phyloP scores from a whole-genome alignment of 64 coral and sea anemone species.

The Astreopora myriophthalma region DNA sequence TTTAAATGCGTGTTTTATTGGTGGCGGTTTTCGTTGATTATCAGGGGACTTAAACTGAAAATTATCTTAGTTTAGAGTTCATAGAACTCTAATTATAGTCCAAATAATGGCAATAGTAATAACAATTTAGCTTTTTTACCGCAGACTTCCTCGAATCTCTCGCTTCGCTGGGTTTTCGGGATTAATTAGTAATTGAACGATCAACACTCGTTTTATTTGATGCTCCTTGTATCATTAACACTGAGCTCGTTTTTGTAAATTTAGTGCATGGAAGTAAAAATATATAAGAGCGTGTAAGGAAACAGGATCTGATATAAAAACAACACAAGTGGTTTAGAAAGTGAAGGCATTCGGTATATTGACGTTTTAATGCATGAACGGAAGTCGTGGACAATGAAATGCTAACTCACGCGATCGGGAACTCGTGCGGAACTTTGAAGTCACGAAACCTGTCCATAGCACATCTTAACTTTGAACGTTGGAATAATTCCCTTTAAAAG shows the following conservation, averaged over 20 bases:
- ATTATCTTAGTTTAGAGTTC: background rate
- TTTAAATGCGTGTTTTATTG: background rate
- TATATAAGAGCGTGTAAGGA: background rate
- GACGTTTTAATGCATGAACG: background rate
- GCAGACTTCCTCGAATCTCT: background rate
- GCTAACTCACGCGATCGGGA: conserved; percentile 4
- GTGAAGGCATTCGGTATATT: conserved; percentile 20
- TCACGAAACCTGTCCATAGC: background rate
- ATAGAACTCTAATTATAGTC: background rate
- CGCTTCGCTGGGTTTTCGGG: background rate
- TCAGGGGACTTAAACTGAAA: background rate
- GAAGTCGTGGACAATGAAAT: conserved; percentile 13
- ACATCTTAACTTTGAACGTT: background rate
- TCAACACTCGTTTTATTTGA: background rate
- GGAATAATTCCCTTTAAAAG: background rate
- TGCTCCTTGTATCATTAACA: background rate
- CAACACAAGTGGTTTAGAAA: conserved; percentile 13
- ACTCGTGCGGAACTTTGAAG: conserved; percentile 19
- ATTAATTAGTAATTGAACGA: no score
- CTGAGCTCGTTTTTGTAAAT: conserved; percentile 17
- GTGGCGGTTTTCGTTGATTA: background rate
- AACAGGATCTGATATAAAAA: conserved; percentile 13
- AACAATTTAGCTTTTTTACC: conserved; percentile 4
- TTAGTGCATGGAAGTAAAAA: conserved; percentile 18
- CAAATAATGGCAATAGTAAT: background rate